Percentiles rank a stretch among this genome's conserved stretches.
Evolutionary conservation across 2,888 invertebrate genomes (phyloP).

Genomic region (Amphipoea oculea): DNA sequence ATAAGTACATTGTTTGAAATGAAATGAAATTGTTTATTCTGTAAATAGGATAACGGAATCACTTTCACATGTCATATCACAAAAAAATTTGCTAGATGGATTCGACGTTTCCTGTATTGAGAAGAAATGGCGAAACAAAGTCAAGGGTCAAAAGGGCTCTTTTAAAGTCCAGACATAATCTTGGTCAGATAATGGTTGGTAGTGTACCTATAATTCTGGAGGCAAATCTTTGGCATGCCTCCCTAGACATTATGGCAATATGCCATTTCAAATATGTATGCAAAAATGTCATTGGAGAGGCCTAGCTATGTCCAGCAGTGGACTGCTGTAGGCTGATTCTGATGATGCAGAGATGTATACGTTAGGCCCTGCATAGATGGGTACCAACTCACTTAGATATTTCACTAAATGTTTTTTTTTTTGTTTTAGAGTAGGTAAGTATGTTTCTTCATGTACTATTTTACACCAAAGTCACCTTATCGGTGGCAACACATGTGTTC

Average conservation of each 20-base stretch:
- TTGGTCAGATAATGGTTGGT: neutral
- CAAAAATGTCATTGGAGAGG: neutral
- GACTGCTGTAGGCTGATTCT: too few species aligned
- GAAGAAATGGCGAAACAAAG: neutral
- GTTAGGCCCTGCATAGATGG: neutral
- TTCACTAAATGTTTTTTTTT: neutral
- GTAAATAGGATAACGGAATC: neutral
- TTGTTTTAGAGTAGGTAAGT: neutral
- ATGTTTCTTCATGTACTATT: neutral
- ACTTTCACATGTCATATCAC: neutral
- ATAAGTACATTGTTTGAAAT: neutral
- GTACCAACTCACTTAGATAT: neutral
- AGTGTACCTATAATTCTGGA: neutral
- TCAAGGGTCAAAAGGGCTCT: neutral
- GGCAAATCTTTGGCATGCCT: neutral
- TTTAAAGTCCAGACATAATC: neutral
- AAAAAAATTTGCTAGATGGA: neutral
- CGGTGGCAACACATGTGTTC: neutral
- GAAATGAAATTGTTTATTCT: neutral
- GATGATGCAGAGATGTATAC: neutral
- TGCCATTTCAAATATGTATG: neutral
- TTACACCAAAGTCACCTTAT: neutral
- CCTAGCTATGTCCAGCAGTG: neutral
- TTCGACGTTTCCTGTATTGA: neutral
- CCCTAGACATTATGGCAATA: neutral